Percentiles rank a stretch among this genome's conserved stretches.
phyloP scores from a whole-genome alignment of 2,113 vertebrate species.

The Mirza zaza region DNA sequence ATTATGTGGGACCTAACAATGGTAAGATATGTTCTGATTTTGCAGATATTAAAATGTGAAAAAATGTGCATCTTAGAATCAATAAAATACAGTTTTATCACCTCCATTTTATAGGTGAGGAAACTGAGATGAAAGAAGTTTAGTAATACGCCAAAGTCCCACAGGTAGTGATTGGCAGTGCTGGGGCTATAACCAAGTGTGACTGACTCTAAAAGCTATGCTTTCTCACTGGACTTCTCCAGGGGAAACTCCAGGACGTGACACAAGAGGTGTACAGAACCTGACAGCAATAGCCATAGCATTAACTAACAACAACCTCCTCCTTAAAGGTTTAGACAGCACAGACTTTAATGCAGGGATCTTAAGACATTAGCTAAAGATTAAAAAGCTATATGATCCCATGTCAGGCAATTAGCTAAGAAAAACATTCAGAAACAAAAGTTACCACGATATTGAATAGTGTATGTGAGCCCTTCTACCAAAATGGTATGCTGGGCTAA shows the following conservation, averaged over 20 bases:
- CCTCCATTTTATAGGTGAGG: not conserved
- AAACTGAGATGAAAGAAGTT: not conserved
- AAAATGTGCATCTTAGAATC: not conserved
- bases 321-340: not conserved
- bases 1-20: not conserved
- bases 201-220: not conserved
- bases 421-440: constrained; percentile 37
- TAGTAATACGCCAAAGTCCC: not conserved
- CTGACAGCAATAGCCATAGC: not conserved
- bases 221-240: not conserved
- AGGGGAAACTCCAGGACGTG: not conserved
- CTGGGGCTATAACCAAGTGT: not conserved
- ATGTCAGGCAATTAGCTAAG: not conserved
- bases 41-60: constrained; percentile 20
- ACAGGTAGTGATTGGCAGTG: not conserved
- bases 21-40: not conserved
- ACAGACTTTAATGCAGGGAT: not conserved
- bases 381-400: not conserved
- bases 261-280: not conserved
- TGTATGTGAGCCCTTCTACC: not conserved
- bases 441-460: not conserved
- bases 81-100: constrained; percentile 16
- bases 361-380: not conserved
- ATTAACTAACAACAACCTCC: not conserved
- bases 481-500: not conserved